Base-by-base conservation (phyloP, 2,888 invertebrate genomes). In the Hypomecis punctinalis region DNA sequence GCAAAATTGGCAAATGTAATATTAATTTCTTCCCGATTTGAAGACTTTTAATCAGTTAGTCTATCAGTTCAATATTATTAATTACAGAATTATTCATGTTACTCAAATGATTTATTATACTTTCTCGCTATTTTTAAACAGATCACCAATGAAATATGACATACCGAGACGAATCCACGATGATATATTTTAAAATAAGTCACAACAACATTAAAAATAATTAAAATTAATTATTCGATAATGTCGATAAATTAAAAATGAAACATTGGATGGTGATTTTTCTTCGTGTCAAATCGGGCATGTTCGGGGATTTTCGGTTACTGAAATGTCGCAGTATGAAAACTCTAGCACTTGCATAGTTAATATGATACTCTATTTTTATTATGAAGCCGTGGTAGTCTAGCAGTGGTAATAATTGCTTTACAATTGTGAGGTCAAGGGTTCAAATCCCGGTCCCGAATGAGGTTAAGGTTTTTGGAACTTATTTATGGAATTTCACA, bases 161-260 rank as follows among this genome's bases (percentile, higher is more conserved):
- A 9, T 43, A 66, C 65, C 67, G 63, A 46, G 72, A 68, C 67
- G 67, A 67, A 69, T 70, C 37, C 33, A 6, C 36, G 13, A 36
- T 63, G 33, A 55, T 70, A 67, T 70, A 68, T 72, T 66, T 72
- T 58, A 48, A 61, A 73, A 72, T 70, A 69, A 66, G 74, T 77
- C 78, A 75, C 63, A 76, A 76, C 72, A 78, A 71, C 71, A 81
- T 82, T 82, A 81, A 79, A 76, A 75, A 76, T 79, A 76, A 82
- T 81, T 81, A 80, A 81, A 80, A 83, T 79, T 80, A 81, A 82
- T 82, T 82, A 67, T 80, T n/a, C 74, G 74, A 76, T 77, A 77
- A 78, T 73, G 68, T 75, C 76, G 73, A 82, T 82, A 82, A 84
- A 82, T 83, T 82, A 83, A 80, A 78, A 67, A 66, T 67, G 46